These are phyloP conservation scores for Sinocyclocheilus anophthalmus DNA, from an alignment of 2,113 vertebrate genomes.

Conservation along the genomic window DNA sequence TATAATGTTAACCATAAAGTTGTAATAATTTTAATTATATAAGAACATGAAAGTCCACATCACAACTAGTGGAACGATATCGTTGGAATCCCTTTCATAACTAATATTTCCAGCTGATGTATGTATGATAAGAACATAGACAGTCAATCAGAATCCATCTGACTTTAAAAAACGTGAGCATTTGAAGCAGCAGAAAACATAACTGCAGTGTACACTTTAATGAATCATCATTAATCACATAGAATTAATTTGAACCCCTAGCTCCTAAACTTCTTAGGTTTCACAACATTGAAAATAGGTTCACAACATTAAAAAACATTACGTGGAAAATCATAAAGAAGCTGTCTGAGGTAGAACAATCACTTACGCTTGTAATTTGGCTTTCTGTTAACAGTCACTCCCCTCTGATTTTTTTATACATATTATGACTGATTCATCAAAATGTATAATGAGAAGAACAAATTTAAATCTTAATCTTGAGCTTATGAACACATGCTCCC, in stretches of 20 bases:
- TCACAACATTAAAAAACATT: not conserved
- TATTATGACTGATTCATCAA: constrained; percentile 38
- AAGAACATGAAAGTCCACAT: too few species aligned
- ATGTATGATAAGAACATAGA: too few species aligned
- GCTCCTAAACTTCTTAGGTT: not conserved
- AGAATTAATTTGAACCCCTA: not conserved
- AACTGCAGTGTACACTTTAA: not conserved
- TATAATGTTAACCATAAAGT: not conserved
- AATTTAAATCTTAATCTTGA: constrained; percentile 30
- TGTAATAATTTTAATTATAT: too few species aligned
- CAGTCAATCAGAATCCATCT: too few species aligned
- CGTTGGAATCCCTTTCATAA: too few species aligned
- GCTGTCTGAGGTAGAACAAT: not conserved
- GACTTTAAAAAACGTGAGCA: too few species aligned
- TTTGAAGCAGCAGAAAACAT: too few species aligned
- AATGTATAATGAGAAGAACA: constrained; percentile 34
- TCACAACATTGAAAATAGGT: not conserved
- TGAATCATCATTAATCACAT: not conserved
- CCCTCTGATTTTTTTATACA: constrained; percentile 10
- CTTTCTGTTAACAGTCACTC: constrained; percentile 22
- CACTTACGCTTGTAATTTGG: not conserved
- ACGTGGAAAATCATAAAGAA: not conserved
- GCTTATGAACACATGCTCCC: constrained; percentile 43
- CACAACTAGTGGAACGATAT: too few species aligned
- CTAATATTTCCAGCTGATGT: too few species aligned